Base-by-base conservation (phyloP, 30 jellyfish, hydroid and myxozoan genomes). In the Sanderia malayensis region DNA sequence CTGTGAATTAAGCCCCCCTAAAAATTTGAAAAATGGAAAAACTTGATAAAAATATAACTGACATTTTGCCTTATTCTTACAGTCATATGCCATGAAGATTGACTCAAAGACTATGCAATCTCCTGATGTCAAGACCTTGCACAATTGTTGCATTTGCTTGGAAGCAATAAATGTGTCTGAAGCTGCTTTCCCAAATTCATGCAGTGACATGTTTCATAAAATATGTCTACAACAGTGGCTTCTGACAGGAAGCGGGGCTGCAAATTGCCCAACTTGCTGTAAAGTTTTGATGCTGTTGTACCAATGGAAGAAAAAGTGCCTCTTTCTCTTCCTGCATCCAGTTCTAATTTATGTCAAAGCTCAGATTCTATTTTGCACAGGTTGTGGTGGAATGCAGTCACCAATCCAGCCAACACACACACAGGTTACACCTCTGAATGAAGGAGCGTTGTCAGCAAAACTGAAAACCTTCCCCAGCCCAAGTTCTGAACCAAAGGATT, bases 201-300 rank as follows among this genome's bases (percentile, higher is more conserved):
- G 77, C 77, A 31, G 77, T 65, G 77, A 65, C 44, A 29, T 65
- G 77, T 31, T 65, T 65, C 77, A 65, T 53, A 31, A 29, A 33
- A 29, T 37, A 29, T 65, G 77, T 61, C 25, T 65, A 22, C 60
- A 65, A 65, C 77, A 65, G 33, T 31, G 77, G 77, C 77, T 65
- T 19, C 31, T 65, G 6, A 65, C 77, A 65, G 77, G 77, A 61
- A 65, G 33, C 44, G 77, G 77, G 31, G 2, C 9, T 32, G 25
- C 62, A 33, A 65, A 65, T 22, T 65, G 77, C 19, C 77, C 73
- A 25, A 61, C 73, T 15, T 61, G 73, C 24, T 61, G 4, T 41
- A 61, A 28, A 61, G 52, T 61, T 61, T 8, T 61, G 73, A 21
- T 61, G 44, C 46, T 61, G 49, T 2, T 21, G 46, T 61, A 15